Conservation (phyloP, 2,888 invertebrate species). For the Cartodere bifasciata region DNA sequence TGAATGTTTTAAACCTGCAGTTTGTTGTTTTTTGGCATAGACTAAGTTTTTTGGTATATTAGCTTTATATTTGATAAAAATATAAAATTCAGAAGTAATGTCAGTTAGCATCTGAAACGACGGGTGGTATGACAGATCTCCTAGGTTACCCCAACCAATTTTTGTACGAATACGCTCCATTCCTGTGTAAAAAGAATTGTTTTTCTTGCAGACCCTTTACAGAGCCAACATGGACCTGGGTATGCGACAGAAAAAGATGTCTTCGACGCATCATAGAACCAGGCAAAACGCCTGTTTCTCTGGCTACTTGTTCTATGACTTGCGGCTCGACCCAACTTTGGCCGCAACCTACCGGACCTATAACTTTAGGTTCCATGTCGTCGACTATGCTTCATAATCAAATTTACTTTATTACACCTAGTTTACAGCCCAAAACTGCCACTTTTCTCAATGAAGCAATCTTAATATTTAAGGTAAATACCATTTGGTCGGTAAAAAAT, state of each 20-base stretch:
- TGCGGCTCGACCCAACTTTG: slow-evolving; percentile 65
- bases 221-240: slow-evolving; percentile 62
- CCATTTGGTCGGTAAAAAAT: slow-evolving; percentile 24
- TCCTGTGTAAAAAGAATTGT: too few relatives aligned
- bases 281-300: slow-evolving; percentile 37
- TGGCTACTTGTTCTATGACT: slow-evolving; percentile 65
- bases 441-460: slow-evolving; percentile 40
- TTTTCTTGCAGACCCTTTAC: slow-evolving; percentile 37
- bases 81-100: too few relatives aligned
- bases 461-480: slow-evolving; percentile 35
- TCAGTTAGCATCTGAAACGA: too few relatives aligned
- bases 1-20: too few relatives aligned
- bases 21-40: too few relatives aligned
- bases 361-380: slow-evolving; percentile 51
- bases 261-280: slow-evolving; percentile 43
- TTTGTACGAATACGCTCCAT: too few relatives aligned
- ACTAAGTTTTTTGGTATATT: too few relatives aligned
- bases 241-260: slow-evolving; percentile 57
- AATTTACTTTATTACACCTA: slow-evolving; percentile 36
- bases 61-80: too few relatives aligned
- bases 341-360: slow-evolving; percentile 67
- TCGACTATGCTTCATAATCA: slow-evolving; percentile 44
- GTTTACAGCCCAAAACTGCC: slow-evolving; percentile 34
- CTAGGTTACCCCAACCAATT: too few relatives aligned
- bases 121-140: too few relatives aligned